These are phyloP conservation scores for Palythoa caribaeorum DNA, from an alignment of 92 coral and sea anemone genomes.

Conservation along the genomic window DNA sequence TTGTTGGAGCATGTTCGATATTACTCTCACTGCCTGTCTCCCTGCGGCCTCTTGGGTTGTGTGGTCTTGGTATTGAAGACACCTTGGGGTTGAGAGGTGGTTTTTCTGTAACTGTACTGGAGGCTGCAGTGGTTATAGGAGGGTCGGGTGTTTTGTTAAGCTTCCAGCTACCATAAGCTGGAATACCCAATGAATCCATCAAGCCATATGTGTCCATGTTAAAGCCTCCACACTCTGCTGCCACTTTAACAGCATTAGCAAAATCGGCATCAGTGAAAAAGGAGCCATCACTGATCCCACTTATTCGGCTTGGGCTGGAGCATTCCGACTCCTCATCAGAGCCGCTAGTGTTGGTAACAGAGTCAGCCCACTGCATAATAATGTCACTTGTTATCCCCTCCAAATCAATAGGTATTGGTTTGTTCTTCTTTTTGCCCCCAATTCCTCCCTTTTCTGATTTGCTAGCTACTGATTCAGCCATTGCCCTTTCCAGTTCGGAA, in stretches of 20 bases:
- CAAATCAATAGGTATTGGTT: conserved; percentile 91
- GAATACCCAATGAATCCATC: conserved; percentile 98
- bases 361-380: conserved; percentile 99
- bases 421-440: conserved; percentile 77
- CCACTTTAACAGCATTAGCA: conserved; percentile 97
- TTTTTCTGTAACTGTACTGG: conserved; percentile 61
- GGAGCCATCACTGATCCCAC: conserved; percentile 96
- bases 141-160: conserved; percentile 78
- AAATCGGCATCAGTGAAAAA: conserved; percentile 98
- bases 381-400: conserved; percentile 99
- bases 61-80: conserved; percentile 42
- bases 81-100: conserved; percentile 53
- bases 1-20: conserved; percentile 75
- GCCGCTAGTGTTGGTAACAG: conserved; percentile 98
- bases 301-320: conserved; percentile 94
- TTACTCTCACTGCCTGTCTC: conserved; percentile 94
- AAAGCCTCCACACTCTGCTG: conserved; percentile 99
- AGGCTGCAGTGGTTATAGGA: conserved; percentile 68
- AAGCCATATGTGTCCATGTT: conserved; percentile 95
- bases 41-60: conserved; percentile 69
- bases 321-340: conserved; percentile 95
- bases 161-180: conserved; percentile 91
- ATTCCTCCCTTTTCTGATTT: conserved; percentile 74
- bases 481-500: conserved; percentile 60
- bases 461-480: conserved; percentile 71